Evolutionary conservation across 1,140 invertebrate genomes (phyloP).

Genomic region (Danaus melanippus): DNA sequence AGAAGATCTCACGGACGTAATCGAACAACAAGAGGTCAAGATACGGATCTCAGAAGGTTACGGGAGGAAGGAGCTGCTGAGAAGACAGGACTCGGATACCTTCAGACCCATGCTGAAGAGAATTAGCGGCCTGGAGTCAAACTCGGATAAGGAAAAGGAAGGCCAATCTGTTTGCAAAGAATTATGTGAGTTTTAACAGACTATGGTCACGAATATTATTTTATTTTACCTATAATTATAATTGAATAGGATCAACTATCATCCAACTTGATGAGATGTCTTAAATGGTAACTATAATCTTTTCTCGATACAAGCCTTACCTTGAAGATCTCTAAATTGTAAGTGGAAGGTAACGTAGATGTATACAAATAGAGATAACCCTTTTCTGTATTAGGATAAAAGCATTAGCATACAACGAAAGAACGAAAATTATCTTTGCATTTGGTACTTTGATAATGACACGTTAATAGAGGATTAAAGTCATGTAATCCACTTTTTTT

Average conservation of each 20-base stretch:
- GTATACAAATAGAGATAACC: not conserved
- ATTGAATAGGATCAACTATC: too few species aligned
- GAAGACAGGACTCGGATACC: constrained; percentile 49
- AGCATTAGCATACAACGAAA: too few species aligned
- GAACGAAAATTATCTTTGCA: too few species aligned
- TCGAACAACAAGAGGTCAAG: constrained; percentile 60
- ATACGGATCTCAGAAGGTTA: constrained; percentile 56
- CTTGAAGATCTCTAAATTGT: too few species aligned
- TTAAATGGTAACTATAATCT: not conserved
- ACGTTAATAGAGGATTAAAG: too few species aligned
- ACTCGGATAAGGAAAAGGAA: constrained; percentile 40
- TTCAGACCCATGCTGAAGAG: constrained; percentile 61
- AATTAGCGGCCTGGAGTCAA: constrained; percentile 48
- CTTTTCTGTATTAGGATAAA: too few species aligned
- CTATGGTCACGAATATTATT: too few species aligned
- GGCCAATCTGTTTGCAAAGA: constrained; percentile 46
- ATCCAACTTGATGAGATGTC: too few species aligned
- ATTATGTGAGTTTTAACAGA: constrained; percentile 46
- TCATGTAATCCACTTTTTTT: too few species aligned
- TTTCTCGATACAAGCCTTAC: too few species aligned
- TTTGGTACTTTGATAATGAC: too few species aligned
- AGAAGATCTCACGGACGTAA: constrained; percentile 60
- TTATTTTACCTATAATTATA: not conserved
- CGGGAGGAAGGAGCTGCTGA: constrained; percentile 35
- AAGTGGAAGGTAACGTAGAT: too few species aligned